Conservation (phyloP, 2,797 vertebrate genomes). For the Margarornis squamiger region DNA sequence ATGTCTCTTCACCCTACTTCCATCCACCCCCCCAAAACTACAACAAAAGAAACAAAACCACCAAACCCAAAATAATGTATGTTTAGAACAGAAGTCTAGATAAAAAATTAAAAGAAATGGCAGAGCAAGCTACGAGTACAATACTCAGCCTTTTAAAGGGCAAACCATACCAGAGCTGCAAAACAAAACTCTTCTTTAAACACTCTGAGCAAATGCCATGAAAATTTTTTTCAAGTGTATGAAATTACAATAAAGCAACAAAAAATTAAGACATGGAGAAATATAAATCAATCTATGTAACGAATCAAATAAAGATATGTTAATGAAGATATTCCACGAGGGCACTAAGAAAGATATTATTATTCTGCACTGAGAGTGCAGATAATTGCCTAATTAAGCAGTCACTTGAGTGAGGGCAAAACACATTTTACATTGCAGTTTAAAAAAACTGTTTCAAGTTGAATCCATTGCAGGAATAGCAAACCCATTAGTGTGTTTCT, state of each 20-base stretch:
- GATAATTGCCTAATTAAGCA: conserved; percentile 41
- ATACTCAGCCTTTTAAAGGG: background rate
- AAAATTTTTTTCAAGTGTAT: background rate
- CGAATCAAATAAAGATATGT: background rate
- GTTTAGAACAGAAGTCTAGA: background rate
- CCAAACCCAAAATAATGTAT: background rate
- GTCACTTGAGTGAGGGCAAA: background rate
- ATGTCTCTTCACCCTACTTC: background rate
- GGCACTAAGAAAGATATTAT: background rate
- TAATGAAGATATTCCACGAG: background rate
- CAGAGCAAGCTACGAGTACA: background rate
- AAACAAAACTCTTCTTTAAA: conserved; percentile 12
- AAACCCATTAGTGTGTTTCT: background rate
- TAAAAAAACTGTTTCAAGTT: conserved; percentile 25
- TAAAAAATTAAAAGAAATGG: background rate
- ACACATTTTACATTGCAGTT: background rate
- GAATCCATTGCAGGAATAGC: conserved; percentile 21
- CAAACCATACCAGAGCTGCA: background rate
- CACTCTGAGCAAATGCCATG: background rate
- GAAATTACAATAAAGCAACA: conserved; percentile 27
- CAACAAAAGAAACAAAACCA: background rate
- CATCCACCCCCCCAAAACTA: background rate
- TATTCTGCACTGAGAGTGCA: background rate
- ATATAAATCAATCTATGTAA: background rate
- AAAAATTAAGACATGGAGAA: background rate